Percentiles rank a stretch among this genome's conserved stretches.
phyloP scores from a whole-genome alignment of 2,113 vertebrate species.

The Arvicanthis niloticus region DNA sequence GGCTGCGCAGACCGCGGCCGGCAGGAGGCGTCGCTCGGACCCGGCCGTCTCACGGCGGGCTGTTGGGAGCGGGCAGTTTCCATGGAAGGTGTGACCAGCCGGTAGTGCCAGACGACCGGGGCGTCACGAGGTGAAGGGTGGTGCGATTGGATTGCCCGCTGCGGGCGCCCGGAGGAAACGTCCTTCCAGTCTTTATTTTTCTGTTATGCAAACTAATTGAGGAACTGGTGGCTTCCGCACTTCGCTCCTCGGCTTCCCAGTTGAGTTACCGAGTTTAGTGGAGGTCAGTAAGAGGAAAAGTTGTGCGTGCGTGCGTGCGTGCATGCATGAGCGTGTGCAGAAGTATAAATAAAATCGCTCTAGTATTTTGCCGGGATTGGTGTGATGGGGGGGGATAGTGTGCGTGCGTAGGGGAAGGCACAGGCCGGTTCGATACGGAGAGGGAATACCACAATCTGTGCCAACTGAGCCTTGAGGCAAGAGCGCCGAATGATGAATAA shows the following conservation, averaged over 20 bases:
- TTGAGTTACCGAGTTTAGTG: conserved; percentile 33
- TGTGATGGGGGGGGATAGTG: background rate
- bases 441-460: conserved; percentile 75
- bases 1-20: conserved; percentile 6
- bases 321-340: background rate
- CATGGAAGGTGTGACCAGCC: background rate
- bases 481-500: conserved; percentile 74
- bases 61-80: conserved; percentile 16
- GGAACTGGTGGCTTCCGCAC: conserved; percentile 58
- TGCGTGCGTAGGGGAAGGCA: conserved; percentile 49
- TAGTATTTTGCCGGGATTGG: background rate
- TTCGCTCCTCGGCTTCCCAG: background rate
- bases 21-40: conserved; percentile 68
- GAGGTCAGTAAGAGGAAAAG: conserved; percentile 33
- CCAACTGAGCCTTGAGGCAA: conserved; percentile 75
- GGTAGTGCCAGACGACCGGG: background rate
- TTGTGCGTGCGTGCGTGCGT: background rate
- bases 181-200: conserved; percentile 24
- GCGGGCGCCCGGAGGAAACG: conserved; percentile 7
- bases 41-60: background rate
- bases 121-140: conserved; percentile 34
- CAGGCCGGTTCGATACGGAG: conserved; percentile 45
- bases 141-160: background rate
- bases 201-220: conserved; percentile 62
- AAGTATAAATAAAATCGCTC: background rate